phyloP scores from a whole-genome alignment of 1,140 invertebrate genomes.

The Cydia amplana region DNA sequence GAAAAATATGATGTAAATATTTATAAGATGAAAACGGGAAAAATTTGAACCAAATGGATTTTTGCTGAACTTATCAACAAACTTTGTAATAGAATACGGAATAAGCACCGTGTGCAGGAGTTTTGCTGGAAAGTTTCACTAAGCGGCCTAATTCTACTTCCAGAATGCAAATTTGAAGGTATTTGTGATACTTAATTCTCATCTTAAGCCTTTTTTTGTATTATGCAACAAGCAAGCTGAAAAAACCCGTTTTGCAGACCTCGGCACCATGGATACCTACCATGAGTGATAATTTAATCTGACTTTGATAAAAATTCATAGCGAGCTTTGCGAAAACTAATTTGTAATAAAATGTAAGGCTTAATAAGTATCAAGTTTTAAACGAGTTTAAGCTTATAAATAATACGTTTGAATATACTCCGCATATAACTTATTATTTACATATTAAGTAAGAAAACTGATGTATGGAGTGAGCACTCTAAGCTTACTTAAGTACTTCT shows the following conservation, averaged over 20 bases:
- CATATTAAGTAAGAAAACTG: no score
- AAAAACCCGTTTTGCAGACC: background rate
- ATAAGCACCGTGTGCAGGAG: constrained; percentile 25
- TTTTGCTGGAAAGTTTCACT: constrained; percentile 22
- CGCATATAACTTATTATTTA: no score
- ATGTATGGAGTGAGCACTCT: no score
- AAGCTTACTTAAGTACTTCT: no score
- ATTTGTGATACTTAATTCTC: background rate
- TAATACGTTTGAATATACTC: no score
- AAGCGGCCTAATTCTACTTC: constrained; percentile 28
- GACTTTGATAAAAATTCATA: no score
- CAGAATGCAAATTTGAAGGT: background rate
- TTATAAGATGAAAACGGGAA: constrained; percentile 31
- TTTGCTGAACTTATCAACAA: constrained; percentile 30
- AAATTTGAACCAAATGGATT: constrained; percentile 30
- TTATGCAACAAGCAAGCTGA: background rate
- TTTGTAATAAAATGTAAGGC: no score
- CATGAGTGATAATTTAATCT: no score
- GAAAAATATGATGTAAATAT: constrained; percentile 31
- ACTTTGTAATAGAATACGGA: constrained; percentile 31
- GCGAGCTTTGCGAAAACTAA: no score
- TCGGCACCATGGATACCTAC: no score
- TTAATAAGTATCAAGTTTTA: no score
- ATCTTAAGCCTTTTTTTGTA: background rate
- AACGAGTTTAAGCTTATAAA: no score